Percentiles rank a stretch among this genome's conserved stretches.
Conservation (phyloP, 2,888 invertebrate species). For the Lamellibrachia satsuma region DNA sequence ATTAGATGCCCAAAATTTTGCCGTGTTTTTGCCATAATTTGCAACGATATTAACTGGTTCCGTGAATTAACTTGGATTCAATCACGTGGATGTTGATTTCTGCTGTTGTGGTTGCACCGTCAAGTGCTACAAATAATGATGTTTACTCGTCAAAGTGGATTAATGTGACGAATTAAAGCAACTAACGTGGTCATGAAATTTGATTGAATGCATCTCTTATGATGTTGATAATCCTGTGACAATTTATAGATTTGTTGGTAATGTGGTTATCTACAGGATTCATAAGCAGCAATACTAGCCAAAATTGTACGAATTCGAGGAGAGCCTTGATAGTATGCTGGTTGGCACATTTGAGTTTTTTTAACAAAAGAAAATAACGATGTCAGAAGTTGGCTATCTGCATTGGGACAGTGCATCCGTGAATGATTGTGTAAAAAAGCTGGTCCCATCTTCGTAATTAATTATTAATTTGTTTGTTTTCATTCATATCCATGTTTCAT, state of each 20-base stretch:
- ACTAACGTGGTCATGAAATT: neutral
- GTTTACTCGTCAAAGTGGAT: neutral
- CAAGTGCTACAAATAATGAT: neutral
- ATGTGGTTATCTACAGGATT: neutral
- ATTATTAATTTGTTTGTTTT: neutral
- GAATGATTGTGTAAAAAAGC: neutral
- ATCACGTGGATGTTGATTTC: neutral
- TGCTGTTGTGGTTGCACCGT: neutral
- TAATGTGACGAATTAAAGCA: neutral
- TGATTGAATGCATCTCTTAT: neutral
- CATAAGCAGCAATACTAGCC: neutral
- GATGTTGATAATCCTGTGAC: neutral
- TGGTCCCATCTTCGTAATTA: neutral
- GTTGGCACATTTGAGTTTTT: neutral
- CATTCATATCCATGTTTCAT: neutral
- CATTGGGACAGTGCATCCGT: neutral
- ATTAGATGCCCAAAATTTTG: neutral
- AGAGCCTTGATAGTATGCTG: neutral
- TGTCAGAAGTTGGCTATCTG: neutral
- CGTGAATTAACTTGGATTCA: neutral
- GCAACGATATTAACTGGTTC: neutral
- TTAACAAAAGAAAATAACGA: neutral
- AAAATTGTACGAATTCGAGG: neutral
- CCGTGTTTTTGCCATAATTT: neutral
- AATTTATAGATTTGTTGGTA: neutral